Percentiles rank a stretch among this genome's conserved stretches.
Conservation (phyloP, 2,797 vertebrate genomes). For the Nannoperca australis region DNA sequence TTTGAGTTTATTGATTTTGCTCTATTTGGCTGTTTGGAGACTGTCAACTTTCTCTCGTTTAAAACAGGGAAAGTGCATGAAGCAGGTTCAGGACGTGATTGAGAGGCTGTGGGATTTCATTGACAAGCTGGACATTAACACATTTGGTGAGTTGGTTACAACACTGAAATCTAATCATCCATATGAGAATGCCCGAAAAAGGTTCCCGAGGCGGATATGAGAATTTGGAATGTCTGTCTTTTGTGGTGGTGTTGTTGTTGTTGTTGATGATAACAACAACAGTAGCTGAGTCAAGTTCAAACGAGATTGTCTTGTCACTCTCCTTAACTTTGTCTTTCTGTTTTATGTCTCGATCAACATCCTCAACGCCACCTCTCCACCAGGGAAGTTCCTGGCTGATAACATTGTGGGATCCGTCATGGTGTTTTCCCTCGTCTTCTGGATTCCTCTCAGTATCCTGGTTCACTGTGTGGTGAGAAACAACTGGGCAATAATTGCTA, state of each 20-base stretch:
- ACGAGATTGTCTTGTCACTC: neutral
- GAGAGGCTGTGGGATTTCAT: slow-evolving; percentile 99
- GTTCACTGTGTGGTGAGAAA: slow-evolving; percentile 96
- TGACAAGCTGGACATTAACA: slow-evolving; percentile 97
- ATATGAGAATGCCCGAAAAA: neutral
- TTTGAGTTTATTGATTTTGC: neutral
- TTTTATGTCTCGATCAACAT: neutral
- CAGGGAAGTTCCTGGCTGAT: slow-evolving; percentile 98
- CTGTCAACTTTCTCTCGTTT: neutral
- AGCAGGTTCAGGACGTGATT: slow-evolving; percentile 97
- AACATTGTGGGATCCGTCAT: slow-evolving; percentile 99
- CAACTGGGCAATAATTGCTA: neutral
- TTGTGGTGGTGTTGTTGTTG: neutral
- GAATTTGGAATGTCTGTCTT: neutral
- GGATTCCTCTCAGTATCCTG: slow-evolving; percentile 98
- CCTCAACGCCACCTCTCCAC: neutral
- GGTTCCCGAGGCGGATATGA: neutral
- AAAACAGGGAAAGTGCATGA: slow-evolving; percentile 96
- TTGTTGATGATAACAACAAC: too few relatives aligned
- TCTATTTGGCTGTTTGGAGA: neutral
- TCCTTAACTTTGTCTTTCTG: neutral
- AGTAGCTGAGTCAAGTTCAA: neutral
- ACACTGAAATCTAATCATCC: neutral
- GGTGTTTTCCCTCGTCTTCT: slow-evolving; percentile 96
- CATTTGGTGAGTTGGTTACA: slow-evolving; percentile 87